phyloP scores from a whole-genome alignment of 2,113 vertebrate genomes.

The Conger conger region DNA sequence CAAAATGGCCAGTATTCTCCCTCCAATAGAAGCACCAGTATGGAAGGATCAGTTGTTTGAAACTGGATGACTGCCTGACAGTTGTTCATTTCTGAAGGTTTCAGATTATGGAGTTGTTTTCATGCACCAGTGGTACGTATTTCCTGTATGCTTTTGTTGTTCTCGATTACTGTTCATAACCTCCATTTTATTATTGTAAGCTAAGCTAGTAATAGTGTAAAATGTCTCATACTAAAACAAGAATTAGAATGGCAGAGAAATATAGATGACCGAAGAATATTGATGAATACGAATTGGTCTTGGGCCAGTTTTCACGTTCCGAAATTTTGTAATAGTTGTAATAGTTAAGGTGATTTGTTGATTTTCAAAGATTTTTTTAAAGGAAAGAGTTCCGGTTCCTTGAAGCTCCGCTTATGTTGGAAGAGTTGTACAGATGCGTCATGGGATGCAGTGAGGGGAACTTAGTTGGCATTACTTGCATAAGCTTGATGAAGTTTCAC shows the following conservation, averaged over 20 bases:
- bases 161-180: neutral
- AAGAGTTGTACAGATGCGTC: too few species aligned
- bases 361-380: too few species aligned
- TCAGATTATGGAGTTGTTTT: neutral
- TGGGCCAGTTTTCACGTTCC: too few species aligned
- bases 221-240: neutral
- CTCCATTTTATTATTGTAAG: neutral
- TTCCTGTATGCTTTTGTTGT: neutral
- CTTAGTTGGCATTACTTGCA: too few species aligned
- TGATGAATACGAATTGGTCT: too few species aligned
- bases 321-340: too few species aligned
- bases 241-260: neutral
- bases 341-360: too few species aligned
- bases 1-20: neutral
- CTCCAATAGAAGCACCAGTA: neutral
- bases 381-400: too few species aligned
- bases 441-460: too few species aligned
- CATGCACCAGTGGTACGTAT: neutral
- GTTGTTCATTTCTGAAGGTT: neutral
- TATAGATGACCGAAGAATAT: too few species aligned
- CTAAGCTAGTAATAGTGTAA: neutral
- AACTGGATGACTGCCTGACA: neutral
- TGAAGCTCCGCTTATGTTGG: too few species aligned
- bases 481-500: too few species aligned
- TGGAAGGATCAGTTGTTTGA: neutral